phyloP scores from a whole-genome alignment of 2,797 vertebrate species.

The Enteromius fasciolatus region DNA sequence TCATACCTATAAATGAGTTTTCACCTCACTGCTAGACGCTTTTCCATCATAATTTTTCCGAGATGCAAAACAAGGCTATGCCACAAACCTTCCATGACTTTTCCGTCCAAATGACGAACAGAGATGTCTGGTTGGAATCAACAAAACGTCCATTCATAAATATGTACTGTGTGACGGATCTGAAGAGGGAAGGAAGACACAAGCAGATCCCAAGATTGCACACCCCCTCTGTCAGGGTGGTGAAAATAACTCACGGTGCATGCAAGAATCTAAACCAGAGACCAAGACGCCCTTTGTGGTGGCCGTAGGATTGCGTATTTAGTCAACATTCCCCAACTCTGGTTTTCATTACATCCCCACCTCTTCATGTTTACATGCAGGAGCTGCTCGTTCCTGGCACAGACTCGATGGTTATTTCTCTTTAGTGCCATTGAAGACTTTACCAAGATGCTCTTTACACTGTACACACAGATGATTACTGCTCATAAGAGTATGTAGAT shows the following conservation, averaged over 20 bases:
- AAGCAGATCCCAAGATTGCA: constrained; percentile 19
- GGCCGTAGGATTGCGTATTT: constrained; percentile 8
- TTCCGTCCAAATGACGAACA: background rate
- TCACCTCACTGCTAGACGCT: constrained; percentile 37
- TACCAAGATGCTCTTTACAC: background rate
- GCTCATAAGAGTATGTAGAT: background rate
- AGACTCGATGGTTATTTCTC: background rate
- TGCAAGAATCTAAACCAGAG: background rate
- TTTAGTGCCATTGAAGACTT: background rate
- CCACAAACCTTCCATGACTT: constrained; percentile 15
- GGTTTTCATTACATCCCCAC: constrained; percentile 26
- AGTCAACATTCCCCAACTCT: constrained; percentile 14
- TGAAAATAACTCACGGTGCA: constrained; percentile 3
- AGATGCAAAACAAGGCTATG: constrained; percentile 31
- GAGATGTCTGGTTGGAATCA: background rate
- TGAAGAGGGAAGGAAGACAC: constrained; percentile 1
- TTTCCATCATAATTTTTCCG: constrained; percentile 12
- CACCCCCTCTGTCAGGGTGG: constrained; percentile 10
- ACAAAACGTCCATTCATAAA: constrained; percentile 51
- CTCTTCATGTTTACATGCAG: constrained; percentile 32
- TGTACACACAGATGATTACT: background rate
- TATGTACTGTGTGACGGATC: background rate
- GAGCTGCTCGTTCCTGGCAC: constrained; percentile 9
- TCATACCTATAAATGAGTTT: constrained; percentile 34
- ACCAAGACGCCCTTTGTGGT: background rate